Evolutionary conservation across 2,888 invertebrate species (phyloP).

Genomic region (Scrobipalpa costella): DNA sequence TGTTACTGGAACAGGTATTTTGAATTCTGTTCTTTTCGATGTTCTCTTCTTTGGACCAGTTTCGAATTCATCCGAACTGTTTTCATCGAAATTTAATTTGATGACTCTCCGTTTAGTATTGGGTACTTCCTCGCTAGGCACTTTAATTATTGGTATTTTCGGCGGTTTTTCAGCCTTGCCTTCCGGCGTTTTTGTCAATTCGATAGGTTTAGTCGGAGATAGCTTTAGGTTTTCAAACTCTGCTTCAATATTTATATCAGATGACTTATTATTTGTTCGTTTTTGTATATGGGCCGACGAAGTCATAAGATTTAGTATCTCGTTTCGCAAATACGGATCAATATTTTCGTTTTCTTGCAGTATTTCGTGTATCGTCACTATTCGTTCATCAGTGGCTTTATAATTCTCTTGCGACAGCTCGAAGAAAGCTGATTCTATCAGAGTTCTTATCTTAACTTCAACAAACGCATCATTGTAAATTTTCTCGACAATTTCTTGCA

Average conservation of each 20-base stretch:
- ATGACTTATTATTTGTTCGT: constrained; percentile 34
- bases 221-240: constrained; percentile 53
- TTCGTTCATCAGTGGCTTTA: constrained; percentile 49
- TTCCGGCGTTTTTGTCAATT: constrained; percentile 51
- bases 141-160: constrained; percentile 41
- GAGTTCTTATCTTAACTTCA: constrained; percentile 45
- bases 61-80: constrained; percentile 42
- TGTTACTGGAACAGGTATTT: constrained; percentile 60
- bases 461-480: constrained; percentile 42
- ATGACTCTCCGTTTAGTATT: constrained; percentile 54
- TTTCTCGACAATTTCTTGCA: constrained; percentile 43
- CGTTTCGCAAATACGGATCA: constrained; percentile 49
- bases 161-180: constrained; percentile 45
- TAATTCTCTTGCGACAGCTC: constrained; percentile 49
- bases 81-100: constrained; percentile 58
- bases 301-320: constrained; percentile 58
- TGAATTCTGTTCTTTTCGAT: constrained; percentile 49
- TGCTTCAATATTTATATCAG: constrained; percentile 37
- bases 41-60: constrained; percentile 33
- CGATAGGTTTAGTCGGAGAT: constrained; percentile 40
- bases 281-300: constrained; percentile 51
- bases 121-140: constrained; percentile 61
- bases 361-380: constrained; percentile 58
- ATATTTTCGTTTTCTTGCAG: constrained; percentile 40
- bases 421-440: constrained; percentile 59